Base-by-base conservation (phyloP, 1,140 invertebrate genomes). In the Nasonia longicornis region DNA sequence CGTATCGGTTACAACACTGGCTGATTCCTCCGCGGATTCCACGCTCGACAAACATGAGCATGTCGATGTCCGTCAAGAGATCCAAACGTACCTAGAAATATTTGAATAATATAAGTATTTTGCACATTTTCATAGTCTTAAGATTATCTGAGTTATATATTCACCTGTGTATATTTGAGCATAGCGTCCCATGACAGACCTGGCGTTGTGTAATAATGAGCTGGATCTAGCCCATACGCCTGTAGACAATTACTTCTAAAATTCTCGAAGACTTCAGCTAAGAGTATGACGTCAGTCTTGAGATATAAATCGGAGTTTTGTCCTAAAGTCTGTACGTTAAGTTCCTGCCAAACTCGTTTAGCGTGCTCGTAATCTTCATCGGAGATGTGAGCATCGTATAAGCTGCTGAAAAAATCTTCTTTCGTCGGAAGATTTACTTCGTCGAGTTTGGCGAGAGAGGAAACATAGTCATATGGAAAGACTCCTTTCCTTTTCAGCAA, bases 361-460 rank as follows among this genome's bases (percentile, higher is more conserved):
- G 31, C 31, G 31, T 31, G 31, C 31, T 31, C 31, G 31, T 31
- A 31, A 31, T 31, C 31, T 31, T 31, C 31, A 31, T 31, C 31
- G 4, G 31, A 31, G 31, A 31, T 31, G 31, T 31, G 31, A 31
- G 31, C 31, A 31, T 31, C 31, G 31, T 31, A 31, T 4, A 31
- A 31, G 4, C 31, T 31, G 31, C 31, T 31, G 31, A 31, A 31
- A 2, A 85, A 85, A 52, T 73, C 81, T 82, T 22, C 3, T 83
- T 42, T 84, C 73, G 78, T 89, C 52, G 83, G 90, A 91, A 85
- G 91, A 90, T 88, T 91, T 90, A 86, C 92, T 12, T 85, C 80
- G 67, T 88, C 82, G 42, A 89, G 84, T 76, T 75, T 84, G n/a
- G 86, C 82, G 75, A 63, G 85, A 79, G 73, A 83, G 48, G 84